Percentiles rank a stretch among this genome's conserved stretches.
These are phyloP conservation scores for Sipha flava DNA, from an alignment of 1,140 invertebrate genomes.

Conservation along the genomic window DNA sequence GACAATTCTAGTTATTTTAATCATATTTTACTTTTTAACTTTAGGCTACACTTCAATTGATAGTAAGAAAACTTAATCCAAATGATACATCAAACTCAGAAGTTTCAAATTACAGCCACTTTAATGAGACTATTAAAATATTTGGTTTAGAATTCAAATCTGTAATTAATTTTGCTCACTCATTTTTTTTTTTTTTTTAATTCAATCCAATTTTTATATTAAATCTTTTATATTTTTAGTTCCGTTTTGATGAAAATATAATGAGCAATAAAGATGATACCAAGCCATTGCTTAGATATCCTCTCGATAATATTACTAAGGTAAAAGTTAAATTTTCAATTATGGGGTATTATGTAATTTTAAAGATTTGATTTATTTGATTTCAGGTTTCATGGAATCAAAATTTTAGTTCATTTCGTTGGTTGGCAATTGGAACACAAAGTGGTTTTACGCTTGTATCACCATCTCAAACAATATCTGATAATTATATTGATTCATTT, in stretches of 20 bases:
- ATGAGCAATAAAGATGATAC: background rate
- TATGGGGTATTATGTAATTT: no score
- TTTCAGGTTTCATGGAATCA: slow-evolving; percentile 46
- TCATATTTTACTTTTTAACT: background rate
- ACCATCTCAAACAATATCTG: background rate
- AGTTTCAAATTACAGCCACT: background rate
- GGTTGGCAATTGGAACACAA: slow-evolving; percentile 45
- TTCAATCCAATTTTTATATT: background rate
- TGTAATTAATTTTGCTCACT: background rate
- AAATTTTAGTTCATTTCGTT: slow-evolving; percentile 46
- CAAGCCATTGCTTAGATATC: slow-evolving; percentile 19
- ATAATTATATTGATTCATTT: background rate
- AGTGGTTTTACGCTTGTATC: slow-evolving; percentile 45
- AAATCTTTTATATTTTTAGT: background rate
- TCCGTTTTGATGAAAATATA: background rate
- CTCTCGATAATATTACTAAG: slow-evolving; percentile 14
- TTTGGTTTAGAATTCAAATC: background rate
- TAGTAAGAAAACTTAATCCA: background rate
- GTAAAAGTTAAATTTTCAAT: background rate
- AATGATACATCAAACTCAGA: background rate
- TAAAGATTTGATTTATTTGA: no score
- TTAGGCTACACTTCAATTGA: background rate
- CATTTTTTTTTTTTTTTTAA: background rate
- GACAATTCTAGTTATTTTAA: no score
- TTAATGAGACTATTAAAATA: background rate